These are phyloP conservation scores for Anguilla rostrata DNA, from an alignment of 2,113 vertebrate species.

Conservation along the genomic window DNA sequence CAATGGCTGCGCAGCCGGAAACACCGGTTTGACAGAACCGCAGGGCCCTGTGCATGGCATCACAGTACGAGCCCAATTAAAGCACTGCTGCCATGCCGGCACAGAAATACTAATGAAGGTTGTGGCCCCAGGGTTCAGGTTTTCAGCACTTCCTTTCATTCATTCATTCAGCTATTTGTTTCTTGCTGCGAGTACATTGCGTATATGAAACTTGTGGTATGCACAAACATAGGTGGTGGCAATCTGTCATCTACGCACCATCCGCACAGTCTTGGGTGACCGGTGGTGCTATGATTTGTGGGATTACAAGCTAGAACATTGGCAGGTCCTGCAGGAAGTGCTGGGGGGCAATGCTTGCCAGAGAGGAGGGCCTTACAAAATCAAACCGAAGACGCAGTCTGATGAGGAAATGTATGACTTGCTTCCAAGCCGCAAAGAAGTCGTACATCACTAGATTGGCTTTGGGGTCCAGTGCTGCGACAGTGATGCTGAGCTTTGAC, in stretches of 20 bases:
- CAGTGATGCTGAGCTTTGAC: not conserved
- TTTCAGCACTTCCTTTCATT: not conserved
- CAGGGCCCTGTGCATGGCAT: not conserved
- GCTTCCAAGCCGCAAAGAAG: not conserved
- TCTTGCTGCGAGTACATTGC: not conserved
- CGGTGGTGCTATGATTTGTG: not conserved
- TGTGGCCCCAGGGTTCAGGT: not conserved
- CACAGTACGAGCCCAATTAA: not conserved
- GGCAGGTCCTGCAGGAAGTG: not conserved
- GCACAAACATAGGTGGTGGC: not conserved
- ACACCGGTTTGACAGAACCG: not conserved
- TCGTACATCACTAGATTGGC: not conserved
- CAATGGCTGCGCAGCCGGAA: not conserved
- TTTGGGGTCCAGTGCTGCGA: not conserved
- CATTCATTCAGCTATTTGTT: not conserved
- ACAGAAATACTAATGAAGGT: slow-evolving; percentile 1
- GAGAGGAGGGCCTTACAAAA: not conserved
- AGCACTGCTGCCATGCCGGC: not conserved
- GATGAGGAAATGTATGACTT: not conserved
- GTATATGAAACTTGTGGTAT: not conserved
- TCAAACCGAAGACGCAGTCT: not conserved
- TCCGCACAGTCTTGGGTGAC: too few relatives aligned
- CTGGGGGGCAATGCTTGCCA: not conserved
- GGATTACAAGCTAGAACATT: not conserved
- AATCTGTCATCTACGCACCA: not conserved